Conservation (phyloP, 2,113 vertebrate species). For the Lates calcarifer region DNA sequence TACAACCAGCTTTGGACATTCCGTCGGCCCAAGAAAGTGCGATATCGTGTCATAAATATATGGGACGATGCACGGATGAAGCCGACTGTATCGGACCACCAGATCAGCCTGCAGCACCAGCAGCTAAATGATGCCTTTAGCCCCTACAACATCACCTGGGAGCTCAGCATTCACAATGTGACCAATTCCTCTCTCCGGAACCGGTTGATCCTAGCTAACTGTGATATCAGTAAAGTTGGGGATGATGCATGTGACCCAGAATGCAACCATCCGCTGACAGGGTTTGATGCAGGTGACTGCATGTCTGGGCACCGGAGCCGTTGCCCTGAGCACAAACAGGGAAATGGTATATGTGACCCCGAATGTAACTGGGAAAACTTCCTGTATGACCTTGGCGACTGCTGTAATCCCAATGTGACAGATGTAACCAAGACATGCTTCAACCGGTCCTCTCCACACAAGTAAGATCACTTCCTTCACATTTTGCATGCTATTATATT, state of each 20-base stretch:
- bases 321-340: constrained; percentile 88
- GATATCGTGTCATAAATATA: constrained; percentile 94
- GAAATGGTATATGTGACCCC: constrained; percentile 93
- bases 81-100: constrained; percentile 92
- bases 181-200: constrained; percentile 92
- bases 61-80: constrained; percentile 86
- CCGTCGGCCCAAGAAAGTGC: constrained; percentile 91
- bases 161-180: constrained; percentile 92
- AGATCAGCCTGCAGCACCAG: constrained; percentile 95
- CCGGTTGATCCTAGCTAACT: constrained; percentile 95
- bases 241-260: constrained; percentile 93
- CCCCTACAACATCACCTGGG: constrained; percentile 97
- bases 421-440: constrained; percentile 99
- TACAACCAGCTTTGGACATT: constrained; percentile 93
- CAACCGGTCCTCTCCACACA: constrained; percentile 94
- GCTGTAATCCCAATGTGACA: constrained; percentile 95
- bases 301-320: constrained; percentile 83
- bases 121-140: constrained; percentile 93
- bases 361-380: constrained; percentile 95
- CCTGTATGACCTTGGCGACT: constrained; percentile 94
- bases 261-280: constrained; percentile 96
- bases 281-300: constrained; percentile 94
- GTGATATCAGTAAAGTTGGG: constrained; percentile 96
- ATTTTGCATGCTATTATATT: constrained; percentile 22
- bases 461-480: constrained; percentile 84